Conservation (phyloP, 1,140 invertebrate species). For the Marisa cornuarietis region DNA sequence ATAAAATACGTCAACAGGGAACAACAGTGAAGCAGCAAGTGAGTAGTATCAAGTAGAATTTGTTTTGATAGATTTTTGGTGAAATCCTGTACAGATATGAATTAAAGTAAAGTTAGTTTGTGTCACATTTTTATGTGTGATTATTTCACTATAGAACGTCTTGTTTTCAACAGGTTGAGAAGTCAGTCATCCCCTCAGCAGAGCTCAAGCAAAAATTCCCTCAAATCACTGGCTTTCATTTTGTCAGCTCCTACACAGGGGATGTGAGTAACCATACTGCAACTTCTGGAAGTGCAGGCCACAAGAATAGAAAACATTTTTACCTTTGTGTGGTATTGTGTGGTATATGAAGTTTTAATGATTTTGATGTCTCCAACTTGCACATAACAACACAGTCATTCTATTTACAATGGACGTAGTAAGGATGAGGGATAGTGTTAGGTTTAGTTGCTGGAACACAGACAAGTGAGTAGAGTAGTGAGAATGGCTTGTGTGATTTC, state of each 20-base stretch:
- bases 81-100: too few relatives aligned
- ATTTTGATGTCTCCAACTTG: background rate
- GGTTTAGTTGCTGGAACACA: background rate
- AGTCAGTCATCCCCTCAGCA: conserved; percentile 45
- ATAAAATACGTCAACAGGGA: too few relatives aligned
- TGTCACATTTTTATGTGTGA: conserved; percentile 3
- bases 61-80: too few relatives aligned
- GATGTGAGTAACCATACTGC: conserved; percentile 37
- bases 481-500: background rate
- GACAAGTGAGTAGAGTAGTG: background rate
- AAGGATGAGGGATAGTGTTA: background rate
- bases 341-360: background rate
- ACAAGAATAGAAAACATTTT: background rate
- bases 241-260: conserved; percentile 59
- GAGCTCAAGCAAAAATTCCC: conserved; percentile 53
- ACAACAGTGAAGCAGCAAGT: too few relatives aligned
- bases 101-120: conserved; percentile 24
- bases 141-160: background rate
- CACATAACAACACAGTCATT: background rate
- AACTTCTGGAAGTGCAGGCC: background rate
- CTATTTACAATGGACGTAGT: background rate
- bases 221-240: conserved; percentile 59
- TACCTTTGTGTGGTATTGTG: background rate
- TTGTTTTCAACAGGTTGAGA: conserved; percentile 43
- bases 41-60: too few relatives aligned